Evolutionary conservation across 2,113 vertebrate genomes (phyloP), one percentile per base, ranked within the genome.

Genomic region (Pao palembangensis): DNA sequence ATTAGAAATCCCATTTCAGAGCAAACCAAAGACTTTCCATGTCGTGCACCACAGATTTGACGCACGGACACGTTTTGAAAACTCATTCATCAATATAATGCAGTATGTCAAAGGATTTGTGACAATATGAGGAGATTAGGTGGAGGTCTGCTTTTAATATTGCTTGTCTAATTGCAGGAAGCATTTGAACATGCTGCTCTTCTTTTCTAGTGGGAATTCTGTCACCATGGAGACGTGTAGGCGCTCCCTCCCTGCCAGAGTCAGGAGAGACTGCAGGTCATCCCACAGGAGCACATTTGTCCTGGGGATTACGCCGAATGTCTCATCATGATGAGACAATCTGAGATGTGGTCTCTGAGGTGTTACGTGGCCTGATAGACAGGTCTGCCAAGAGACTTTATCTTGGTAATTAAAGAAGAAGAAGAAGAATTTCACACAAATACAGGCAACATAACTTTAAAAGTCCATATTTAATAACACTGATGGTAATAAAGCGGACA

Each of bases 221-320:
- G 86, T 90, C 48, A 55, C 89, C 77, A 18, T 85, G 85, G 88
- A 68, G 85, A 89, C 69, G 73, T 63, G 52, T n/a, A 64, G 54
- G 62, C 55, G 58, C 65, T 82, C 73, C 79, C 71, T 82, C 47
- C 41, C 44, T 19, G 50, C 57, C 55, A 18, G 58, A 61, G 64
- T 54, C 85, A 41, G 53, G 51, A 66, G 80, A 83, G 61, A 52
- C 42, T n/a, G 44, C 61, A 10, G 19, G 16, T 19, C 51, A 15
- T 85, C 76, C 84, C 85, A 38, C 38, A 16, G 77, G 80, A 74
- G 71, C 67, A 48, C 20, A 71, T 62, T 61, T 64, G 59, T 61
- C 73, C 64, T 64, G 63, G 61, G 58, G 63, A 58, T 77, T 58
- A 75, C 47, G 78, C 67, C 55, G 34, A 31, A 63, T 20, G 41